phyloP scores from a whole-genome alignment of 2,888 invertebrate genomes.

The Dasypolia templi region DNA sequence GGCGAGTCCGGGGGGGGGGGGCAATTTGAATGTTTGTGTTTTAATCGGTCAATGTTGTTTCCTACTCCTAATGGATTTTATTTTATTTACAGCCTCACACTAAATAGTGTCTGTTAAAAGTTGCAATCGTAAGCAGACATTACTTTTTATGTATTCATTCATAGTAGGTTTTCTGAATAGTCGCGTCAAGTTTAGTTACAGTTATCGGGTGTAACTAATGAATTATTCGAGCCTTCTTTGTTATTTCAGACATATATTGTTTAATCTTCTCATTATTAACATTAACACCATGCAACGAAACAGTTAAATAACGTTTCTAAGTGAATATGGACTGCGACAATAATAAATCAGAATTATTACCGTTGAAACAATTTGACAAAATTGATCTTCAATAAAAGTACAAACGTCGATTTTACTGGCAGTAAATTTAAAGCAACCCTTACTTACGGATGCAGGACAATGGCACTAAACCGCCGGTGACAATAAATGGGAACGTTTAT shows the following conservation, averaged over 20 bases:
- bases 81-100: slow-evolving; percentile 2
- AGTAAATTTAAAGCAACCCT: slow-evolving; percentile 83
- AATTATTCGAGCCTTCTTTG: slow-evolving; percentile 16
- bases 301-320: slow-evolving; percentile 24
- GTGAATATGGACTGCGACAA: slow-evolving; percentile 43
- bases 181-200: slow-evolving; percentile 22
- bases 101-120: not conserved
- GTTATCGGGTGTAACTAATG: slow-evolving; percentile 27
- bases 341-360: slow-evolving; percentile 52
- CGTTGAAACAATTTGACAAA: slow-evolving; percentile 63
- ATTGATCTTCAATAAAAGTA: slow-evolving; percentile 68
- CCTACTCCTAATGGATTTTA: slow-evolving; percentile 13
- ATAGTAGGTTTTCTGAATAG: slow-evolving; percentile 4
- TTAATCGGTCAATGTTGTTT: slow-evolving; percentile 28
- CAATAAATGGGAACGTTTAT: slow-evolving; percentile 85
- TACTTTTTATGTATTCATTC: slow-evolving; percentile 6
- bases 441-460: slow-evolving; percentile 79
- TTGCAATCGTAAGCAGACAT: not conserved
- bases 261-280: slow-evolving; percentile 18
- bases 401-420: slow-evolving; percentile 78
- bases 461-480: slow-evolving; percentile 81
- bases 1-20: slow-evolving; percentile 12
- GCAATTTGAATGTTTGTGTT: slow-evolving; percentile 17
- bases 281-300: slow-evolving; percentile 43
- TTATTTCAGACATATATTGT: not conserved